Evolutionary conservation across 2,797 vertebrate genomes (phyloP), one percentile per base, ranked within the genome.

Genomic region (Luscinia megarhynchos): DNA sequence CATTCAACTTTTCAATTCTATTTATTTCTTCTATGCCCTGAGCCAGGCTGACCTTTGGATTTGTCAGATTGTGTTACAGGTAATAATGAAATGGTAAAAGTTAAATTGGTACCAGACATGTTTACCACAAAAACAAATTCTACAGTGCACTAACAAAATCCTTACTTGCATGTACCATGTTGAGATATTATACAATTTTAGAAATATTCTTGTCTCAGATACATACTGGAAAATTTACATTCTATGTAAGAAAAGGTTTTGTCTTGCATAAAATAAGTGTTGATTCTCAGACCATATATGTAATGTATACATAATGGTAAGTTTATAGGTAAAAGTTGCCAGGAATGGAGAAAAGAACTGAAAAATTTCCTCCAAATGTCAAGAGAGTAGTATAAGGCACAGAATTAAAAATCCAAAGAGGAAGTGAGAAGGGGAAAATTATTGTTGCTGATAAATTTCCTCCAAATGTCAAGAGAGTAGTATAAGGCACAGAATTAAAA

Each of bases 41-140:
- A 94, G 58, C 19, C 53, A 94, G 41, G 40, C 32, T 83, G 78
- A 90, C 81, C 91, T 95, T 95, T 93, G 78, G 77, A 50, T 94
- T 94, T 91, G 88, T 90, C 90, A 82, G 74, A 27, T 61, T 91
- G 26, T 66, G 53, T 95, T 94, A 76, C 36, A 90, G 63, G 66
- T 81, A 36, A 51, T 70, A 57, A 69, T 74, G 61, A 90, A 93
- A 92, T 57, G 48, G 80, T 84, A 57, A 38, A 92, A 86, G 66
- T 90, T 67, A 81, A 87, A 70, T 43, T 59, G 58, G 16, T 90
- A 53, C 32, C 61, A 86, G 70, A 40, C 15, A 58, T 40, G 18
- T 16, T 83, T 84, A 69, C 64, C 8, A 62, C 14, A 8, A 75
- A 80, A 84, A 66, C 57, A 55, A 48, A 43, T 23, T 54, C 11